phyloP scores from a whole-genome alignment of 1,140 invertebrate genomes.

The Lepidurus apus region DNA sequence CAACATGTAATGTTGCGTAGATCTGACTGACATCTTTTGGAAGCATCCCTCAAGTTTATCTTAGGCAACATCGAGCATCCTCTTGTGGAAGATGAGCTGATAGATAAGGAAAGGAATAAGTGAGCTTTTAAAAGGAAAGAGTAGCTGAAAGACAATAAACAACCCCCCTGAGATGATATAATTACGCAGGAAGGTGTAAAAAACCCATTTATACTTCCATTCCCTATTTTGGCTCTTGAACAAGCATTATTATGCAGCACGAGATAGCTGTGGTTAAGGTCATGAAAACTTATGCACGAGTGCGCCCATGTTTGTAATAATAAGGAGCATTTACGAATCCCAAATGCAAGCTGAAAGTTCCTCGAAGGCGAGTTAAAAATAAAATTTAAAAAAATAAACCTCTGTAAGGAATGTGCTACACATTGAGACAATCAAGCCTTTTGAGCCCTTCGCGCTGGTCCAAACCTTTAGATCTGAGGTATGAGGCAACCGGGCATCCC shows the following conservation, averaged over 20 bases:
- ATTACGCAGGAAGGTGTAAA: conserved; percentile 2
- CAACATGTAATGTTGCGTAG: no score
- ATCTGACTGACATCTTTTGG: no score
- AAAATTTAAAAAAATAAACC: no score
- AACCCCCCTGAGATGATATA: conserved; percentile 1
- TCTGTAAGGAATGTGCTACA: not conserved
- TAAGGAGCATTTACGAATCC: not conserved
- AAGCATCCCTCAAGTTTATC: no score
- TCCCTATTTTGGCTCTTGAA: not conserved
- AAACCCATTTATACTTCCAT: not conserved
- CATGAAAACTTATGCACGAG: not conserved
- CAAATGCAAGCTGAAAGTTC: not conserved
- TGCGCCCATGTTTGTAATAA: conserved; percentile 10
- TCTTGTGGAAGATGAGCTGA: not conserved
- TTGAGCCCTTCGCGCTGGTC: not conserved
- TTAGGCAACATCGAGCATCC: no score
- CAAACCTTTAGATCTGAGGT: not conserved
- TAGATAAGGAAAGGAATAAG: not conserved
- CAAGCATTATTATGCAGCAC: not conserved
- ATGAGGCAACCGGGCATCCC: not conserved
- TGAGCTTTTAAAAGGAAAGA: not conserved
- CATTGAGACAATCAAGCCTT: not conserved
- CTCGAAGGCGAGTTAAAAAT: no score
- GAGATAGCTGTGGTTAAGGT: not conserved
- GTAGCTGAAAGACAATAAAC: not conserved